Percentiles rank a stretch among this genome's conserved stretches.
These are phyloP conservation scores for Corythoichthys haematopterus DNA, from an alignment of 2,113 vertebrate genomes.

Conservation along the genomic window DNA sequence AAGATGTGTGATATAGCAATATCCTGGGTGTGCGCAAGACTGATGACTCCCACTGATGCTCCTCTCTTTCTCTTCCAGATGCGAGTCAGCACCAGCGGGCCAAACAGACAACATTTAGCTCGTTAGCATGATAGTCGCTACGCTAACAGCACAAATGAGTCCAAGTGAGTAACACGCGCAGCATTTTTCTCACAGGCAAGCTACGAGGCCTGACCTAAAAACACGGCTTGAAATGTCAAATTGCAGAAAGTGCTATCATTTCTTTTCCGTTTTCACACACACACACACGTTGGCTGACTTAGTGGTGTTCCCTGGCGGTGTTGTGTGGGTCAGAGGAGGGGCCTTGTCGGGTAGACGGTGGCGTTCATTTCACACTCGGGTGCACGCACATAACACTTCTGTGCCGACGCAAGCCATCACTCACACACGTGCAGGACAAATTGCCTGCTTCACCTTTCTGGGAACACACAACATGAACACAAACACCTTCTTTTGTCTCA, in stretches of 20 bases:
- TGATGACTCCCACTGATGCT: not conserved
- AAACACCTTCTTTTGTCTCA: not conserved
- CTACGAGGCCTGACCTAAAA: not conserved
- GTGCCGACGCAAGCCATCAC: conserved; percentile 42
- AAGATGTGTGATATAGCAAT: not conserved
- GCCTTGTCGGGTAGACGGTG: conserved; percentile 20
- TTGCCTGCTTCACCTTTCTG: conserved; percentile 30
- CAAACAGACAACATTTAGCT: conserved; percentile 3
- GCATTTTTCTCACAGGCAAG: conserved; percentile 1
- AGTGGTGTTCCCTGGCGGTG: conserved; percentile 16
- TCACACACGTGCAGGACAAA: conserved; percentile 9
- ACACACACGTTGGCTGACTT: not conserved
- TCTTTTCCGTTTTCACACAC: not conserved
- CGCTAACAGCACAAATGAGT: not conserved
- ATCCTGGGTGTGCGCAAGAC: not conserved
- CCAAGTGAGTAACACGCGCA: not conserved
- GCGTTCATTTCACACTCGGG: conserved; percentile 72
- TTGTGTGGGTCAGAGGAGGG: conserved; percentile 17
- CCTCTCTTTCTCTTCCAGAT: not conserved
- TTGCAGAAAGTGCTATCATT: not conserved
- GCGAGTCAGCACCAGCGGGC: not conserved
- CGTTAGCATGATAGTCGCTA: conserved; percentile 1
- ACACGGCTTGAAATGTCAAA: conserved; percentile 7
- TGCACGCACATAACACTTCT: conserved; percentile 51
- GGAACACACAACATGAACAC: conserved; percentile 17